Base-by-base conservation (phyloP, 2,113 vertebrate genomes). In the Stomatorhinus ivindoensis region DNA sequence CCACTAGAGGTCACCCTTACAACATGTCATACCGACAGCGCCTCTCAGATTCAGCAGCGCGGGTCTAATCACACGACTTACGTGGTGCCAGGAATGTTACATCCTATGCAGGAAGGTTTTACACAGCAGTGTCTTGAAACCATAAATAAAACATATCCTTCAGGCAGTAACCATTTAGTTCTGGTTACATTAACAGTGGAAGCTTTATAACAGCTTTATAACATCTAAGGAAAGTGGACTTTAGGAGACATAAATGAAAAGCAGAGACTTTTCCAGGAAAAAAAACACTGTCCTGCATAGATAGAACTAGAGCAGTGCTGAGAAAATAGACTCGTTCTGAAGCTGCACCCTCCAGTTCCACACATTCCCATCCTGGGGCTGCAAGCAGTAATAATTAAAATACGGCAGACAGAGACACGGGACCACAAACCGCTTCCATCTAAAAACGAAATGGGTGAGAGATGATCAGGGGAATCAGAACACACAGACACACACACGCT, bases 1-100 rank as follows among this genome's bases (percentile, higher is more conserved):
- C 94, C 96, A 95, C 96, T 92, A 96, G 96, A 93, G 94, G 95
- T 93, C 95, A 96, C 94, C 91, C 90, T 94, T 93, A 94, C 93
- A 90, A 48, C 42, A 50, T 27, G 51, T 83, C 3, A 84, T 17
- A 61, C 21, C 51, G 58, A 55, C 3, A 51, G 11, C 80, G 3
- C 19, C 2, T 46, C 44, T 39, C 50, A 17, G 15, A 17, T 39
- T 47, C 42, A 48, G 9, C 27, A 47, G 31, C 27, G 42, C 27
- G 83, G 83, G 21, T 50, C 19, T 31, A 50, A 50, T 86, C 21
- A 80, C 15, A 24, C 21, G 21, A 86, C 24, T 86, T n/a, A 84
- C 9, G 47, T 31, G 19, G 47, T n/a, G 13, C 83, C 4, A 31
- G 4, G n/a, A 27, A 27, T 50, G 10, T 27, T 50, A 50, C 11